These are phyloP conservation scores for Pyrgus malvae DNA, from an alignment of 2,888 invertebrate genomes.

Conservation along the genomic window DNA sequence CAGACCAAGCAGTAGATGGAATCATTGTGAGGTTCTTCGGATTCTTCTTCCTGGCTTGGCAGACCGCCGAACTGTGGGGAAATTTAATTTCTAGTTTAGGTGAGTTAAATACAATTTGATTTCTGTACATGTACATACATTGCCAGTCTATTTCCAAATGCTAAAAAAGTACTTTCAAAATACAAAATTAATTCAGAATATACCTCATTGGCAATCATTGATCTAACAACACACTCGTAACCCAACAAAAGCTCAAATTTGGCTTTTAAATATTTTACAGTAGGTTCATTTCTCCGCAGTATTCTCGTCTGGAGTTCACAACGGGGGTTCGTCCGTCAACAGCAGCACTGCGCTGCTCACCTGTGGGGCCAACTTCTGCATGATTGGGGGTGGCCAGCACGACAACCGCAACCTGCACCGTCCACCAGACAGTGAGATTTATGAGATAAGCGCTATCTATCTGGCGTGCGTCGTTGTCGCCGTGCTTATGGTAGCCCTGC, in stretches of 20 bases:
- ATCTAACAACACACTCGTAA: too few relatives aligned
- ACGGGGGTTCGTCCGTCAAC: constrained; percentile 67
- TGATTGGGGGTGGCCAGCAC: constrained; percentile 83
- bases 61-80: constrained; percentile 97
- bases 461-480: constrained; percentile 93
- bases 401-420: constrained; percentile 89
- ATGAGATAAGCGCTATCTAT: constrained; percentile 94
- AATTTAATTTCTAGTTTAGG: constrained; percentile 96
- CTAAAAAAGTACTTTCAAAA: too few relatives aligned
- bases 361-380: constrained; percentile 93
- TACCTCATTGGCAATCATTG: too few relatives aligned
- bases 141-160: too few relatives aligned
- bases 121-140: neutral
- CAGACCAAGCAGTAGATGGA: constrained; percentile 93
- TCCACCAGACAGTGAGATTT: constrained; percentile 92
- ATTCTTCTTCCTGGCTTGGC: constrained; percentile 99
- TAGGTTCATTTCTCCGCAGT: constrained; percentile 67
- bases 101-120: constrained; percentile 60
- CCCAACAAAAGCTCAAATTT: too few relatives aligned
- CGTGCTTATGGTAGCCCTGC: constrained; percentile 91
- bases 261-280: constrained; percentile 3
- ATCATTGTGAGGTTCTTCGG: constrained; percentile 98
- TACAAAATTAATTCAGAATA: too few relatives aligned
- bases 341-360: constrained; percentile 77
- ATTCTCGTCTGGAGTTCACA: constrained; percentile 89